phyloP scores from a whole-genome alignment of 37 sponge, comb jelly and placozoan genomes.

The Bolinopsis microptera region DNA sequence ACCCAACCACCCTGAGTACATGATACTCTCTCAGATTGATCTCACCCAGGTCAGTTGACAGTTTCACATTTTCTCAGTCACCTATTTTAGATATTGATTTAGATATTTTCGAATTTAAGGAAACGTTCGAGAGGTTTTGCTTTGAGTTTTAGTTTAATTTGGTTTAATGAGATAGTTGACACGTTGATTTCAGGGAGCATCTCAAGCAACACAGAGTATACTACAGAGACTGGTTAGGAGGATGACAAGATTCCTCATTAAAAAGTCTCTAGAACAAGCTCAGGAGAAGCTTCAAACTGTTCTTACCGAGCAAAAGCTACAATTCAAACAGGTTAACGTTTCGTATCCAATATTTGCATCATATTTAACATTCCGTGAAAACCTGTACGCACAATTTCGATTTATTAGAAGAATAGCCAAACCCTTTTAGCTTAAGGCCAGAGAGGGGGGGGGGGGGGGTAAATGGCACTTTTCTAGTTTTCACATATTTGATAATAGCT shows the following conservation, averaged over 20 bases:
- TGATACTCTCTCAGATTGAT: constrained; percentile 44
- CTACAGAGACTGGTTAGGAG: constrained; percentile 21
- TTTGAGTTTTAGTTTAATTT: too few relatives aligned
- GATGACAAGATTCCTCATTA: constrained; percentile 47
- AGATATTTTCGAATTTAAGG: too few relatives aligned
- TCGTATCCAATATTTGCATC: neutral
- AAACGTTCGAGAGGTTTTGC: too few relatives aligned
- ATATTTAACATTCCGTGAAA: too few relatives aligned
- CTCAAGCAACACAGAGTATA: constrained; percentile 54
- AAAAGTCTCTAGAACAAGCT: neutral
- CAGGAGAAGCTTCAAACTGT: neutral
- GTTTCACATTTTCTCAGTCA: too few relatives aligned
- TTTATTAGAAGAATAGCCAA: too few relatives aligned
- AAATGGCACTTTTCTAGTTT: too few relatives aligned
- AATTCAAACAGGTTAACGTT: constrained; percentile 19
- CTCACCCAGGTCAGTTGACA: neutral
- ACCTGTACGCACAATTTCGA: too few relatives aligned
- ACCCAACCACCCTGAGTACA: constrained; percentile 37
- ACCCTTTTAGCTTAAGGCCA: neutral
- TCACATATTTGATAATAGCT: too few relatives aligned
- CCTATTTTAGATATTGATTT: too few relatives aligned
- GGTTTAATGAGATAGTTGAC: too few relatives aligned
- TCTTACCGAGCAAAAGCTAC: constrained; percentile 27
- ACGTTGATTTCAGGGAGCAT: constrained; percentile 61
- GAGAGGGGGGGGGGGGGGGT: neutral